phyloP scores from a whole-genome alignment of 1,140 invertebrate species.

The Meloidogyne floridensis region DNA sequence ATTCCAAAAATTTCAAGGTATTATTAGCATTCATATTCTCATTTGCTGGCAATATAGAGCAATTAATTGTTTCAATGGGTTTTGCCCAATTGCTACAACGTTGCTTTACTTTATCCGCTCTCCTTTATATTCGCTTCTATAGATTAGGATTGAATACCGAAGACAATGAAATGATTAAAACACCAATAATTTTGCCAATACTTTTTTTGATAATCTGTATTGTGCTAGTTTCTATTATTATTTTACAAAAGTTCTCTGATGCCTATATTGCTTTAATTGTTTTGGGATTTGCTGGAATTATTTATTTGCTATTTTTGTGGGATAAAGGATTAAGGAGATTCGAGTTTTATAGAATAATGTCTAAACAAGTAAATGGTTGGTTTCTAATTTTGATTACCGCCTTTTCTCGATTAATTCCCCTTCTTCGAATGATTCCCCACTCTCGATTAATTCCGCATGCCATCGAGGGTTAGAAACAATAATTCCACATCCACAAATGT shows the following conservation, averaged over 20 bases:
- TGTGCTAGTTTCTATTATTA: constrained; percentile 28
- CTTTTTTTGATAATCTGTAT: constrained; percentile 43
- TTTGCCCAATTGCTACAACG: constrained; percentile 49
- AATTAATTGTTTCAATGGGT: constrained; percentile 45
- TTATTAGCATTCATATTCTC: constrained; percentile 47
- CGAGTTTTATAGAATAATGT: constrained; percentile 14
- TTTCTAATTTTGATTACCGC: neutral
- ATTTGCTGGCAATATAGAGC: constrained; percentile 44
- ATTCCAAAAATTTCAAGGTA: constrained; percentile 18
- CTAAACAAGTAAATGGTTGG: constrained; percentile 24
- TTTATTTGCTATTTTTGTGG: constrained; percentile 32
- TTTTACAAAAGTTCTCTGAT: constrained; percentile 34
- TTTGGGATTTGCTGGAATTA: neutral
- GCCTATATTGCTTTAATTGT: constrained; percentile 35
- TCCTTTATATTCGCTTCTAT: constrained; percentile 51
- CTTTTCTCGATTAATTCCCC: too few species aligned
- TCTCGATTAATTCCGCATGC: too few species aligned
- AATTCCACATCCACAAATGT: too few species aligned
- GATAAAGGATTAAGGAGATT: constrained; percentile 11
- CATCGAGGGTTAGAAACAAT: too few species aligned
- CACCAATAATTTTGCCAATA: constrained; percentile 37
- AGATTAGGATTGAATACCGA: neutral
- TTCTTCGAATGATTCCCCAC: too few species aligned
- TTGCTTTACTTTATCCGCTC: constrained; percentile 41
- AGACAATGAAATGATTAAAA: neutral